Evolutionary conservation across 2,888 invertebrate genomes (phyloP).

Genomic region (Sesamia inferens): DNA sequence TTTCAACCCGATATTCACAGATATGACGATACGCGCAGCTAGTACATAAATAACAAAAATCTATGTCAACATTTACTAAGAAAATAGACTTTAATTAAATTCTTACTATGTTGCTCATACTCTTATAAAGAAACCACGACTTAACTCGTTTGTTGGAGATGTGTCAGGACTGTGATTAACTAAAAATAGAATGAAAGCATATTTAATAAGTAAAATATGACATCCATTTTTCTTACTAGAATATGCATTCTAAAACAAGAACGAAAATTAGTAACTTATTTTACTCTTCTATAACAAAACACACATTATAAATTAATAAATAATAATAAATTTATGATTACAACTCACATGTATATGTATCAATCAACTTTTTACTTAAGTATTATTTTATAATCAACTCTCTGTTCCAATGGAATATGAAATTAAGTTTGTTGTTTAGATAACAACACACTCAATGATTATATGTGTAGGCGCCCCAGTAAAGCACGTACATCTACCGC

Average conservation of each 20-base stretch:
- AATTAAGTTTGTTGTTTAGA: neutral
- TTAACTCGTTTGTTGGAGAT: constrained; percentile 66
- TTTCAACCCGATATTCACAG: no score
- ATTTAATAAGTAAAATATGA: neutral
- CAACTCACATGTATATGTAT: no score
- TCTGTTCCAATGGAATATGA: neutral
- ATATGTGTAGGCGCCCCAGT: no score
- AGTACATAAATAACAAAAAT: neutral
- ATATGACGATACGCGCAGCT: no score
- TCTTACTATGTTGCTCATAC: neutral
- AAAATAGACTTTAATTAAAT: neutral
- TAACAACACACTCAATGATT: no score
- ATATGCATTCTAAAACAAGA: neutral
- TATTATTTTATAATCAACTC: constrained; percentile 1
- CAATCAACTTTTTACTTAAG: neutral
- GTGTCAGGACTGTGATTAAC: constrained; percentile 55
- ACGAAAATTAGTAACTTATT: no score
- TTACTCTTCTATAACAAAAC: no score
- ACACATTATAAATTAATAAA: no score
- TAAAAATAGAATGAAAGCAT: constrained; percentile 53
- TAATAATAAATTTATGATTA: no score
- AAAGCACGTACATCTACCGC: no score
- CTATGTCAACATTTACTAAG: neutral
- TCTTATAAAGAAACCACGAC: neutral
- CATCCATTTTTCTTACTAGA: no score